phyloP scores from a whole-genome alignment of 2,113 vertebrate genomes.

The Sylvilagus bachmani region DNA sequence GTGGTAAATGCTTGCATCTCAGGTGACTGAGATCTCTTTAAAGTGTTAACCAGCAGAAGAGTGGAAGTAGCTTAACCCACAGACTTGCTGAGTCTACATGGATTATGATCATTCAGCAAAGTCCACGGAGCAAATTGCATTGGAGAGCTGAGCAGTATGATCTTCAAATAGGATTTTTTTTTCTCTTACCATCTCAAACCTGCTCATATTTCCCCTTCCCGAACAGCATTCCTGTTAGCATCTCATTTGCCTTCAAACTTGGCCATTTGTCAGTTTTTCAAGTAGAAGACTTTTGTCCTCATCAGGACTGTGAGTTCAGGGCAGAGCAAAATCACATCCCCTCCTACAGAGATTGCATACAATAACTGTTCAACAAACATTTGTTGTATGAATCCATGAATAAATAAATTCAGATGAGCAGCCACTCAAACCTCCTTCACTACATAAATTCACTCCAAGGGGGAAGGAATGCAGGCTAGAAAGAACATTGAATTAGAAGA shows the following conservation, averaged over 20 bases:
- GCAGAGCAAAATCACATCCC: not conserved
- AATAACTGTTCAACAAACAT: not conserved
- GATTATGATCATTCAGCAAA: not conserved
- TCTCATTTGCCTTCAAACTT: constrained; percentile 61
- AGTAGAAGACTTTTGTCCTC: constrained; percentile 16
- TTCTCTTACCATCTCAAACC: not conserved
- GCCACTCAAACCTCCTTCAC: not conserved
- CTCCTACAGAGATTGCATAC: not conserved
- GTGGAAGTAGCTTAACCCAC: not conserved
- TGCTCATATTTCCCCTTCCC: constrained; percentile 38
- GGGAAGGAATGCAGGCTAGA: not conserved
- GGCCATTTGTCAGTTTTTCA: constrained; percentile 6
- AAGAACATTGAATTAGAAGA: not conserved
- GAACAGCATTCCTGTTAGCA: not conserved
- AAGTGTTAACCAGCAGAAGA: not conserved
- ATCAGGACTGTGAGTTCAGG: not conserved
- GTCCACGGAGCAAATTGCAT: not conserved
- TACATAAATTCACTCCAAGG: not conserved
- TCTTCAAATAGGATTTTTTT: not conserved
- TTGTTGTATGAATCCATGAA: constrained; percentile 28
- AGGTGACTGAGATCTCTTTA: not conserved
- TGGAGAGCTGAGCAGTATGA: not conserved
- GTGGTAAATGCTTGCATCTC: not conserved
- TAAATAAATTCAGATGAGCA: constrained; percentile 1
- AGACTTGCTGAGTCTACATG: not conserved